A percentile compares a stretch with the other conserved stretches of the same genome.
phyloP scores from a whole-genome alignment of 1,140 invertebrate genomes.

The Nephotettix cincticeps region DNA sequence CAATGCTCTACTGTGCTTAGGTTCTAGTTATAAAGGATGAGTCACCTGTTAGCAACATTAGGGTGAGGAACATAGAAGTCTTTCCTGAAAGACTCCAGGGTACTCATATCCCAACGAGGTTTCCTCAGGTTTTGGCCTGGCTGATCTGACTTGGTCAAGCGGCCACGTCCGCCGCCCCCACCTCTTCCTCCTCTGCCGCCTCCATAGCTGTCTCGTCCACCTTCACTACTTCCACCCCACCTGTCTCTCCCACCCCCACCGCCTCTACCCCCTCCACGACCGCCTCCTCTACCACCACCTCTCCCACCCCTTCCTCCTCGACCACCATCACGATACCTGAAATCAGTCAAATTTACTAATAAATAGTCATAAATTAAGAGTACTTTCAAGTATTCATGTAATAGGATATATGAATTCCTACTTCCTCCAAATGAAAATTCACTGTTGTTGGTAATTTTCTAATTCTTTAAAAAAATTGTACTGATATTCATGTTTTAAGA shows the following conservation, averaged over 20 bases:
- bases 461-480: too few species aligned
- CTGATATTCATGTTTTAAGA: too few species aligned
- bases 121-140: constrained; percentile 81
- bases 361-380: too few species aligned
- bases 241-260: constrained; percentile 28
- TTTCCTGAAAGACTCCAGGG: constrained; percentile 83
- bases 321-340: background rate
- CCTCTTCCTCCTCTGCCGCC: constrained; percentile 39
- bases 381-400: too few species aligned
- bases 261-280: constrained; percentile 26
- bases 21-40: too few species aligned
- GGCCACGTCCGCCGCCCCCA: constrained; percentile 29
- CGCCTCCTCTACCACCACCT: constrained; percentile 17
- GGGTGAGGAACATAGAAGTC: constrained; percentile 88
- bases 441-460: too few species aligned
- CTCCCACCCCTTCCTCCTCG: constrained; percentile 16
- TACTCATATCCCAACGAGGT: constrained; percentile 77
- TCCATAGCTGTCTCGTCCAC: constrained; percentile 33
- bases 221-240: constrained; percentile 23
- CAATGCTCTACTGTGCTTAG: too few species aligned
- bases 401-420: too few species aligned
- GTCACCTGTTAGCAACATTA: constrained; percentile 64
- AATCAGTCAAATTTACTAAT: too few species aligned
- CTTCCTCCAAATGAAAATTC: too few species aligned
- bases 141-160: constrained; percentile 39